Percentiles rank a stretch among this genome's conserved stretches.
These are phyloP conservation scores for Jacana jacana DNA, from an alignment of 2,113 vertebrate species.

Conservation along the genomic window DNA sequence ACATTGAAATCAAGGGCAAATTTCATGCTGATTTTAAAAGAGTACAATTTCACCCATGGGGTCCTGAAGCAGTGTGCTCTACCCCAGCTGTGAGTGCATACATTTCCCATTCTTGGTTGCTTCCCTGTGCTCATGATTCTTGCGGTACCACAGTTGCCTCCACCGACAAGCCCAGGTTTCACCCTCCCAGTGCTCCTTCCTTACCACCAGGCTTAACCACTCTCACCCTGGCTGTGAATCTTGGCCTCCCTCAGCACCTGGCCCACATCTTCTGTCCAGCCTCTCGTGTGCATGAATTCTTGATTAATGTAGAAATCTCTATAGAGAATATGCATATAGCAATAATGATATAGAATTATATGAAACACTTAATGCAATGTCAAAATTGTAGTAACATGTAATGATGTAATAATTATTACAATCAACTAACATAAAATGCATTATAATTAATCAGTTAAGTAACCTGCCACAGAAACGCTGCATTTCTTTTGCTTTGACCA, in stretches of 20 bases:
- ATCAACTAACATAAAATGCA: neutral
- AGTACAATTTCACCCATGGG: neutral
- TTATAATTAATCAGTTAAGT: neutral
- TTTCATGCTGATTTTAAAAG: neutral
- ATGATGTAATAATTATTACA: neutral
- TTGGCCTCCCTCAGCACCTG: neutral
- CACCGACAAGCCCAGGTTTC: neutral
- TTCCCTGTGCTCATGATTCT: neutral
- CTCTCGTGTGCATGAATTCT: rapidly evolving
- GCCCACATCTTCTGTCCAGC: rapidly evolving
- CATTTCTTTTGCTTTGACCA: neutral
- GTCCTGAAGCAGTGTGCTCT: neutral
- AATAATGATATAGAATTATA: neutral
- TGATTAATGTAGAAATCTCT: neutral
- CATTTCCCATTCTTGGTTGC: neutral
- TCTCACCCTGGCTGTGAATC: neutral
- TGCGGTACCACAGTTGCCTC: neutral
- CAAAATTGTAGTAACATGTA: neutral
- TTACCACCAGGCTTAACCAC: neutral
- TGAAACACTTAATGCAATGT: neutral
- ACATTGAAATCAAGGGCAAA: neutral
- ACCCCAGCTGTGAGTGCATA: neutral
- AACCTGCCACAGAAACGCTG: neutral
- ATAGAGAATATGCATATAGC: neutral
- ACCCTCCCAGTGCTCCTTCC: neutral